Base-by-base conservation (phyloP, 64 coral and sea anemone species). In the Actinia equina region DNA sequence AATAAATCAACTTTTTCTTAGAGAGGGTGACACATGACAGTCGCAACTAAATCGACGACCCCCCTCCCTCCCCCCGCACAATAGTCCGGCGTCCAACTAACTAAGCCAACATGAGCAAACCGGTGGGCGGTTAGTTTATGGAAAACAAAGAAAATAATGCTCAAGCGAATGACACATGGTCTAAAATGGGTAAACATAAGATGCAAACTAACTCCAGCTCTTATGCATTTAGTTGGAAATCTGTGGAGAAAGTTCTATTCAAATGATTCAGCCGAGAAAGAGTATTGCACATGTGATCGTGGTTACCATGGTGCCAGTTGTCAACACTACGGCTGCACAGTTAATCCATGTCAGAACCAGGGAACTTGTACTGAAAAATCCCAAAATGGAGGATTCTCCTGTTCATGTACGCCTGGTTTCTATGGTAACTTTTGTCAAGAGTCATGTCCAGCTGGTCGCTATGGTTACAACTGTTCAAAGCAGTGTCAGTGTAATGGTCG, bases 271-370 rank as follows among this genome's bases (percentile, higher is more conserved):
- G 27, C 8, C 22, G 30, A 37, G 0, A 27, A 43, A 43, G 93
- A 99, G 65, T 74, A 87, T 2, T 99, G 97, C 86, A 86, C 89
- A n/a, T 99, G 97, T 82, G 59, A 91, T n/a, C 59, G 16, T 83
- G 93, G 93, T 56, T 95, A 93, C 86, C 97, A 99, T 88, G 97
- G 97, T 6, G 52, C 85, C 25, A 95, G 97, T 15, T 99, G 97
- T 83, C 90, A 99, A 86, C 93, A 99, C 65, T 90, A 83, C 51
- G 93, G 97, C 5, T 99, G 97, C 41, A 88, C 64, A 41, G 88
- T 93, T 27, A 95, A 93, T 60, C 97, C 97, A 18, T 99, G 97
- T 49, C 74, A 81, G 37, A 95, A 99, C 79, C 79, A 77, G 2
- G 97, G 90, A 5, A 88, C 57, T 17, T 99, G 93, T 62, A 78